Evolutionary conservation across 92 coral and sea anemone genomes (phyloP).

Genomic region (Umimayanthus kanabou): DNA sequence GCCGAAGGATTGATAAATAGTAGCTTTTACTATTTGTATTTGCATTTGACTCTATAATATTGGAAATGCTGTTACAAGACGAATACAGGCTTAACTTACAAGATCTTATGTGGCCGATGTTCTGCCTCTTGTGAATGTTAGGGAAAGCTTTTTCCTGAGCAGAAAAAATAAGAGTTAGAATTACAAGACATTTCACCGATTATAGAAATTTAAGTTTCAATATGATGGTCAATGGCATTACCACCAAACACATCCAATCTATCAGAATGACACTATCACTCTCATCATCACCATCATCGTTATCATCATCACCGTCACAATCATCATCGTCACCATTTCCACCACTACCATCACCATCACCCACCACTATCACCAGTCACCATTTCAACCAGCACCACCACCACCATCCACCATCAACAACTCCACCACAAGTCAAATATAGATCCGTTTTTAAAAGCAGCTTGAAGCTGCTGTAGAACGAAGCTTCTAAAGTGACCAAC

Average conservation of each 20-base stretch:
- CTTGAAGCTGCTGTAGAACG: neutral
- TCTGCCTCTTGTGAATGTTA: constrained; percentile 78
- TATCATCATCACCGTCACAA: neutral
- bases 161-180: constrained; percentile 1
- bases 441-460: neutral
- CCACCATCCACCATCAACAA: neutral
- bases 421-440: neutral
- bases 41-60: too few species aligned
- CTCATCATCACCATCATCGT: neutral
- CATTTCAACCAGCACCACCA: neutral
- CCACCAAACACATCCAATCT: neutral
- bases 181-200: neutral
- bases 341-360: neutral
- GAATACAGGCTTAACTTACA: constrained; percentile 51
- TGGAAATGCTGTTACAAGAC: too few species aligned
- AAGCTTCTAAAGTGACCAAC: neutral
- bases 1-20: too few species aligned
- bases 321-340: neutral
- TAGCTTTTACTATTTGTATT: too few species aligned
- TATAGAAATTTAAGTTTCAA: neutral
- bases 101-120: constrained; percentile 64
- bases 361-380: neutral
- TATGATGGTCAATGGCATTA: neutral
- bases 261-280: neutral
- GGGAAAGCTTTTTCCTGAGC: constrained; percentile 70